Base-by-base conservation (phyloP, 2,113 vertebrate genomes). In the Strigops habroptila region DNA sequence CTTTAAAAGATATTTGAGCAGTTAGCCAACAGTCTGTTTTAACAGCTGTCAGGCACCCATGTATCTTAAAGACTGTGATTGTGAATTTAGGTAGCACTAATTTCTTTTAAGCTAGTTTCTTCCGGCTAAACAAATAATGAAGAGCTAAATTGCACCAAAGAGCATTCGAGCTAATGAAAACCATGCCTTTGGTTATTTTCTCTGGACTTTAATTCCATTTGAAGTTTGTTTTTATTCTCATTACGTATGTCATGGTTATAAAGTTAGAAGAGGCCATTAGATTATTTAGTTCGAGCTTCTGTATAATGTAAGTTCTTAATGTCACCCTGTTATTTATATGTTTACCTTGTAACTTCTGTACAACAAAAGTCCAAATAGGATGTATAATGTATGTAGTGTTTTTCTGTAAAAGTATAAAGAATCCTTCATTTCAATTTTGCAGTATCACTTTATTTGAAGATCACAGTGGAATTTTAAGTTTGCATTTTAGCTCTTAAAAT, bases 401-500 rank as follows among this genome's bases (percentile, higher is more conserved):
- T 94, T 97, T 44, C 82, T 44, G 39, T 39, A 39, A 31, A 96
- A 92, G n/a, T 76, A 4, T 94, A 52, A 92, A 57, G 48, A 95
- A 82, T 95, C 48, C 15, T 77, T 95, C 6, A 93, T 95, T 93
- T 96, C 74, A 63, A 60, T 95, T 87, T 86, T 71, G 23, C 67
- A 76, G 15, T 88, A 65, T 90, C 75, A 95, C 60, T 93, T 95
- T 83, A 92, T 93, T 85, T 96, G 87, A 97, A 91, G 79, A 86
- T 95, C 95, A 80, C 91, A 86, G 7, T 82, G 93, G 90, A 83
- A 39, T 85, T 90, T 90, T 88, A 95, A 81, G 41, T 48, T 97
- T 93, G 68, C 82, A 73, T 95, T 97, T 96, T 93, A 94, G 87
- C 78, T 93, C 82, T 97, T 97, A 95, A 90, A 86, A 95, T 90